Evolutionary conservation across 2,797 vertebrate species (phyloP).

Genomic region (Coregonus sp.): DNA sequence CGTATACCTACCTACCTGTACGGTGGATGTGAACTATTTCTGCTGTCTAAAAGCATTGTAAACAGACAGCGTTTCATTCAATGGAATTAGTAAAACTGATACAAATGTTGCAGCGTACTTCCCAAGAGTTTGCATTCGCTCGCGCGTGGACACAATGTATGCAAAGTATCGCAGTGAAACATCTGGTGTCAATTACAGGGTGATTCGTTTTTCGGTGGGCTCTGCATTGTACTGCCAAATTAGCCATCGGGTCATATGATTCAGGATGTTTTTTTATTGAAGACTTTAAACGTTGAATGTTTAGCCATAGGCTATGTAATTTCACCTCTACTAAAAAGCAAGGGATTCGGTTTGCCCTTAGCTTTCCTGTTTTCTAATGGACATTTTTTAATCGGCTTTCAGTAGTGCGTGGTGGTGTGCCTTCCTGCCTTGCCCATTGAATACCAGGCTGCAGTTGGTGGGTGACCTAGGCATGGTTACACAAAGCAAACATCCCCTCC

Average conservation of each 20-base stretch:
- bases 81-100: neutral
- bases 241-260: neutral
- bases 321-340: neutral
- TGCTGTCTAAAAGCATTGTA: neutral
- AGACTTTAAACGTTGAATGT: neutral
- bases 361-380: neutral
- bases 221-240: neutral
- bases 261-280: neutral
- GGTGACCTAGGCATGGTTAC: slow-evolving; percentile 49
- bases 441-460: slow-evolving; percentile 20
- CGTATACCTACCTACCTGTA: slow-evolving; percentile 6
- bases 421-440: slow-evolving; percentile 5
- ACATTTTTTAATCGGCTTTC: neutral
- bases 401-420: neutral
- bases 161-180: neutral
- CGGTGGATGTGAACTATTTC: neutral
- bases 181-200: slow-evolving; percentile 13
- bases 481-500: slow-evolving; percentile 31
- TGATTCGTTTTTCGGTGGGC: neutral
- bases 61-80: neutral
- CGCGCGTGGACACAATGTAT: neutral
- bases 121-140: neutral
- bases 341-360: neutral
- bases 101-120: neutral
- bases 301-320: neutral